A percentile compares a stretch with the other conserved stretches of the same genome.
Conservation (phyloP, 2,888 invertebrate genomes). For the Scaptomyza polygonia region DNA sequence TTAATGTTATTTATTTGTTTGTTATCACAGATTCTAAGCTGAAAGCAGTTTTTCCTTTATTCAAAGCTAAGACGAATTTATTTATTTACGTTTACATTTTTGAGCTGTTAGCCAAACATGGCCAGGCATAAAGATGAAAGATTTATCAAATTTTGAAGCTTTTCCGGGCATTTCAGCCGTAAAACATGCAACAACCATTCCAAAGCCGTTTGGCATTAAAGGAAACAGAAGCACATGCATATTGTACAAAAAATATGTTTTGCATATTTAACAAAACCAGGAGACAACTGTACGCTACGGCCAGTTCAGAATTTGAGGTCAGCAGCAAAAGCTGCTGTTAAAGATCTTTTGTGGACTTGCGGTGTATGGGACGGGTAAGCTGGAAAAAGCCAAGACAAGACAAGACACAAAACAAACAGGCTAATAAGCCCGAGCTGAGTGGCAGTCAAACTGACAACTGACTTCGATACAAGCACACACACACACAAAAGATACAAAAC, state of each 20-base stretch:
- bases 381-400: conserved; percentile 11
- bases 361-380: neutral
- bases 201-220: conserved; percentile 9
- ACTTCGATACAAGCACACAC: conserved; percentile 33
- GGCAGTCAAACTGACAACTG: conserved; percentile 49
- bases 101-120: conserved; percentile 8
- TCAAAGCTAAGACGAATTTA: conserved; percentile 5
- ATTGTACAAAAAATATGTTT: conserved; percentile 62
- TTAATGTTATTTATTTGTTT: conserved; percentile 9
- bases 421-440: conserved; percentile 51
- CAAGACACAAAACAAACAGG: conserved; percentile 44
- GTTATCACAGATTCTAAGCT: neutral
- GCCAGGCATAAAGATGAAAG: conserved; percentile 3
- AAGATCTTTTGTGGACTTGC: conserved; percentile 19
- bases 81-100: conserved; percentile 18
- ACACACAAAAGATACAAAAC: conserved; percentile 39
- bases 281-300: conserved; percentile 27
- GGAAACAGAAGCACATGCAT: conserved; percentile 55
- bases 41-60: neutral
- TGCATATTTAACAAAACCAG: conserved; percentile 39
- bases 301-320: conserved; percentile 32
- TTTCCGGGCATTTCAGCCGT: conserved; percentile 10
- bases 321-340: conserved; percentile 25
- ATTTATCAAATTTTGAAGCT: conserved; percentile 41
- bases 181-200: conserved; percentile 20